Conservation (phyloP, 2,113 vertebrate genomes). For the Mormoops blainvillei region DNA sequence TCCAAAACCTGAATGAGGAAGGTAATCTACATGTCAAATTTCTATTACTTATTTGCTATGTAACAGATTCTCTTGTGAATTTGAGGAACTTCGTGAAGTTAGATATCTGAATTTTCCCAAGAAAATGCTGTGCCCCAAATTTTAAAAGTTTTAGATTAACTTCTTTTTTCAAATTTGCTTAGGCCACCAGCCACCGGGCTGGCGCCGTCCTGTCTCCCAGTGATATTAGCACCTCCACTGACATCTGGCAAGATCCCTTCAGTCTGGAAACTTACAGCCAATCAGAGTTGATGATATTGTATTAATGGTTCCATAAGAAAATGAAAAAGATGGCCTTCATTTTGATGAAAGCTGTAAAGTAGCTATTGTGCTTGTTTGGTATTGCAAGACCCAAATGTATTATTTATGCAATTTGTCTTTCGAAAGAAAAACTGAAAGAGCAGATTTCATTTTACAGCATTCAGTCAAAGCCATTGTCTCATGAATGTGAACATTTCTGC, state of each 20-base stretch:
- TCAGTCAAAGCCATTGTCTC: slow-evolving; percentile 84
- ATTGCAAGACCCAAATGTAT: slow-evolving; percentile 84
- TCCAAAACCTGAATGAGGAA: not conserved
- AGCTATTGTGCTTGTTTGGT: slow-evolving; percentile 86
- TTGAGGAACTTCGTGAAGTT: not conserved
- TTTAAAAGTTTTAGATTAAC: not conserved
- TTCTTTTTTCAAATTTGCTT: not conserved
- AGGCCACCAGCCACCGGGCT: not conserved
- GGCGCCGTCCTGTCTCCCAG: slow-evolving; percentile 39
- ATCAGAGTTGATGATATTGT: slow-evolving; percentile 81
- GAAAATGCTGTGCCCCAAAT: not conserved
- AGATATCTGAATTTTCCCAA: not conserved
- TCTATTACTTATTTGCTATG: not conserved
- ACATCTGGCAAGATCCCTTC: slow-evolving; percentile 71
- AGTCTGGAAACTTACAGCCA: slow-evolving; percentile 75
- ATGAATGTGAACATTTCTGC: slow-evolving; percentile 83
- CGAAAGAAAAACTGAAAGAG: slow-evolving; percentile 83
- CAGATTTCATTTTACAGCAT: slow-evolving; percentile 85
- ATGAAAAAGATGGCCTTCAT: slow-evolving; percentile 85
- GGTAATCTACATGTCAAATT: not conserved
- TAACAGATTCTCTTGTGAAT: not conserved
- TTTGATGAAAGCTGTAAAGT: slow-evolving; percentile 83
- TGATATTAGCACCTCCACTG: slow-evolving; percentile 52
- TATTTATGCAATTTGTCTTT: slow-evolving; percentile 88
- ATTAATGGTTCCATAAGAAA: slow-evolving; percentile 84